Conservation (phyloP, 2,888 invertebrate genomes). For the Masnerella sp. region DNA sequence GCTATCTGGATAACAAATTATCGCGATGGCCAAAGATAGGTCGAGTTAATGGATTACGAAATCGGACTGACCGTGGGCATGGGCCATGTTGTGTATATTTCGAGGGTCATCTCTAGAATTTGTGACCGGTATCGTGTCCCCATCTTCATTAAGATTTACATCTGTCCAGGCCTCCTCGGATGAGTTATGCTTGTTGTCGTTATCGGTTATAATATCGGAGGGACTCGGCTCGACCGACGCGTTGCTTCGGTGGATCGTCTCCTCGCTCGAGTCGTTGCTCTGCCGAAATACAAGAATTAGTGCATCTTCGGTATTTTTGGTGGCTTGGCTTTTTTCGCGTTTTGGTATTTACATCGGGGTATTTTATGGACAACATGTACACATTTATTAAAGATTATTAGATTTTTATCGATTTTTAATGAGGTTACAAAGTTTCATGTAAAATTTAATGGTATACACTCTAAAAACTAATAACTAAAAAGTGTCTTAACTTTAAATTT, state of each 20-base stretch:
- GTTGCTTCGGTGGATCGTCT: conserved; percentile 78
- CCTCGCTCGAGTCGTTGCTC: conserved; percentile 93
- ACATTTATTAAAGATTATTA: too few relatives aligned
- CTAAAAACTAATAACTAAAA: too few relatives aligned
- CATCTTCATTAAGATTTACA: conserved; percentile 93
- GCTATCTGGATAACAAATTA: conserved; percentile 47
- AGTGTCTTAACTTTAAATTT: too few relatives aligned
- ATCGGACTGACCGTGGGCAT: conserved; percentile 77
- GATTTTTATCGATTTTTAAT: too few relatives aligned
- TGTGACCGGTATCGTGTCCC: conserved; percentile 78
- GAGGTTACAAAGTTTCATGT: too few relatives aligned
- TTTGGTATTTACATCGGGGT: too few relatives aligned
- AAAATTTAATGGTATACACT: too few relatives aligned
- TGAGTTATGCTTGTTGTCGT: conserved; percentile 76
- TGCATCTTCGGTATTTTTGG: too few relatives aligned
- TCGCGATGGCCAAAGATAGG: conserved; percentile 22
- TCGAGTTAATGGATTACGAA: conserved; percentile 41
- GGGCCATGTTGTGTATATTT: conserved; percentile 81
- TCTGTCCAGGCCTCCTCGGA: conserved; percentile 94
- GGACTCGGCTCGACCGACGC: conserved; percentile 74
- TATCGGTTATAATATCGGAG: conserved; percentile 76
- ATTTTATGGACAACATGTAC: conserved; percentile 55
- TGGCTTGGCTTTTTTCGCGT: conserved; percentile 11
- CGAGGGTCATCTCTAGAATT: conserved; percentile 79
- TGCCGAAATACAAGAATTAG: conserved; percentile 73